Evolutionary conservation across 1,140 invertebrate species (phyloP), one percentile per base, ranked within the genome.

Genomic region (Linepithema humile): DNA sequence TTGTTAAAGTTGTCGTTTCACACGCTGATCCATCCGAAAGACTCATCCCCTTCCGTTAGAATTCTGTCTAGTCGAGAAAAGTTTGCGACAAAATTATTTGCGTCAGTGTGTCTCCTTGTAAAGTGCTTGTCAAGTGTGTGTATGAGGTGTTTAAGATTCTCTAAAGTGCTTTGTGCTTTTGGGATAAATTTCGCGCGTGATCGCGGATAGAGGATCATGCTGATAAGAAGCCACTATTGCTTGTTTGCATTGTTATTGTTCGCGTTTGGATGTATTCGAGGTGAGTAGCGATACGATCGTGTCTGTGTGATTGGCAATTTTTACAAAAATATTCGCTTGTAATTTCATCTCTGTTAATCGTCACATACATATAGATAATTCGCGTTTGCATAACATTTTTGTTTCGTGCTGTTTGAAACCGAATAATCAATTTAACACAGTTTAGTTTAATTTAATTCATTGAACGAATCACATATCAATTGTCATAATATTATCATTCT

Each of bases 131-230:
- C n/a, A 75, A 62, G 72, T 62, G 72, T 17, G 38, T 75, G 72
- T 62, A 62, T 62, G 72, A 62, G n/a, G 72, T 62, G 38, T 23
- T 26, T 75, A n/a, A 12, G 60, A 35, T 75, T 60, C n/a, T n/a
- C 17, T 62, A 38, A 29, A 75, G 72, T 75, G 72, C 55, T 62
- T 62, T 43, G 26, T 75, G 38, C 55, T 75, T 62, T 62, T 35
- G 72, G 38, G 38, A 75, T 62, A 62, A 75, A 62, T 38, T 75
- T 75, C 10, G 38, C 55, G 72, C 38, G 55, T 75, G 72, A 75
- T 62, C 17, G 59, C 57, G 55, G 55, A 45, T 75, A 75, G 38
- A 75, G 45, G n/a, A 75, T 62, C 55, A 75, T 75, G 72, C 45
- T 43, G 12, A 23, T n/a, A 26, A 45, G 72, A 75, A 75, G 29